Evolutionary conservation across 2,888 invertebrate species (phyloP).

Genomic region (Andricus curvator): DNA sequence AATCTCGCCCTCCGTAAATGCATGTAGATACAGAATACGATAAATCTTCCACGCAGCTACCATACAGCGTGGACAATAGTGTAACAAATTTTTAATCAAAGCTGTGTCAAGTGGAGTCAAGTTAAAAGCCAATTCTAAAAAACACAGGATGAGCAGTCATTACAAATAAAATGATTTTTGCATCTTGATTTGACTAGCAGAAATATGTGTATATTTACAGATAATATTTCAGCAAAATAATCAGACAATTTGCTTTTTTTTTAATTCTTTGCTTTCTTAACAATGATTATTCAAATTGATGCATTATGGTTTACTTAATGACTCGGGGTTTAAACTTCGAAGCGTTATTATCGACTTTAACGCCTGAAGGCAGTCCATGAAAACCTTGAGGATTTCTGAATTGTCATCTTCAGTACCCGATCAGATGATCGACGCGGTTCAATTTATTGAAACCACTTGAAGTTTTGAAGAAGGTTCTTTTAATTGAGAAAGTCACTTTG

Average conservation of each 20-base stretch:
- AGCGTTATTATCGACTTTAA: not conserved
- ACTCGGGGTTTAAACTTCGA: not conserved
- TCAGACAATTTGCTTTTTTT: not conserved
- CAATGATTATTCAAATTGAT: not conserved
- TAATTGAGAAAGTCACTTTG: not conserved
- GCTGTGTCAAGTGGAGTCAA: slow-evolving; percentile 22
- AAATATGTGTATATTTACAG: not conserved
- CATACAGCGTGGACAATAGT: not conserved
- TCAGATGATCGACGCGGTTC: not conserved
- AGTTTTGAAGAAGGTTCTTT: not conserved
- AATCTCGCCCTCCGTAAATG: not conserved
- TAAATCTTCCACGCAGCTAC: not conserved
- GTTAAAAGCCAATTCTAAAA: not conserved
- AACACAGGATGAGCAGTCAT: not conserved
- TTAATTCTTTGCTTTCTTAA: not conserved
- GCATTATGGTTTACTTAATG: not conserved
- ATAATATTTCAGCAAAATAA: not conserved
- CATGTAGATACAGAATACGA: not conserved
- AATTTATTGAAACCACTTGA: not conserved
- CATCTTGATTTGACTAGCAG: not conserved
- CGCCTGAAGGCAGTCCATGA: not conserved
- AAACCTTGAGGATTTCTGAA: not conserved
- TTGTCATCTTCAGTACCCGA: not conserved
- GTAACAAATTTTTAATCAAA: slow-evolving; percentile 9
- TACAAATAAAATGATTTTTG: not conserved